Conservation (phyloP, 1,140 invertebrate genomes). For the Portunus trituberculatus region DNA sequence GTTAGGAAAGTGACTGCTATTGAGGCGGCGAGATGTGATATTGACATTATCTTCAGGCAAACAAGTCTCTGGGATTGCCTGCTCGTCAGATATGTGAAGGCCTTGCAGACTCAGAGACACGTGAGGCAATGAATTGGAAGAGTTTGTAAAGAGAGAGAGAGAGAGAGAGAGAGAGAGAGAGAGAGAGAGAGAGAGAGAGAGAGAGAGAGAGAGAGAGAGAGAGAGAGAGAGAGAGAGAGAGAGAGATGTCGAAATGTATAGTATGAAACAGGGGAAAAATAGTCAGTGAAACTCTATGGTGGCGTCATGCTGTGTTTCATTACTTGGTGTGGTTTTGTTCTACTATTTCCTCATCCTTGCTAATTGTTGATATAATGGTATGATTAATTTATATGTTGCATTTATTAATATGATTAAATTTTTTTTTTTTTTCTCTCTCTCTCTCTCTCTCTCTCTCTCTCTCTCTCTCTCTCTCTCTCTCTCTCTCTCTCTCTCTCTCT, state of each 20-base stretch:
- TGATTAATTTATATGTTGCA: too few relatives aligned
- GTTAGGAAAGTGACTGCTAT: too few relatives aligned
- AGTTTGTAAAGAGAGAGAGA: neutral
- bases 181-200: neutral
- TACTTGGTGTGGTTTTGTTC: too few relatives aligned
- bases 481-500: conserved; percentile 34
- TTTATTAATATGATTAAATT: neutral
- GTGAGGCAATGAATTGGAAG: neutral
- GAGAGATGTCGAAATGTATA: neutral
- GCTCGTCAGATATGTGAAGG: neutral
- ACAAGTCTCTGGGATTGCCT: neutral
- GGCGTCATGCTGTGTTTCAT: too few relatives aligned
- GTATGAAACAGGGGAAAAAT: neutral
- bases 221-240: neutral
- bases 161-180: neutral
- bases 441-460: conserved; percentile 22
- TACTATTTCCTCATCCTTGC: too few relatives aligned
- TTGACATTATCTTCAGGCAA: neutral
- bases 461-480: neutral
- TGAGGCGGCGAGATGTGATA: neutral
- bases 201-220: conserved; percentile 1
- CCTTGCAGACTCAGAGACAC: neutral
- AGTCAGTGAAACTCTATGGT: too few relatives aligned
- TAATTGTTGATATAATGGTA: too few relatives aligned
- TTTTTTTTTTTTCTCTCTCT: conserved; percentile 49